Percentiles rank a stretch among this genome's conserved stretches.
These are phyloP conservation scores for Conistra vaccinii DNA, from an alignment of 2,888 invertebrate genomes.

Conservation along the genomic window DNA sequence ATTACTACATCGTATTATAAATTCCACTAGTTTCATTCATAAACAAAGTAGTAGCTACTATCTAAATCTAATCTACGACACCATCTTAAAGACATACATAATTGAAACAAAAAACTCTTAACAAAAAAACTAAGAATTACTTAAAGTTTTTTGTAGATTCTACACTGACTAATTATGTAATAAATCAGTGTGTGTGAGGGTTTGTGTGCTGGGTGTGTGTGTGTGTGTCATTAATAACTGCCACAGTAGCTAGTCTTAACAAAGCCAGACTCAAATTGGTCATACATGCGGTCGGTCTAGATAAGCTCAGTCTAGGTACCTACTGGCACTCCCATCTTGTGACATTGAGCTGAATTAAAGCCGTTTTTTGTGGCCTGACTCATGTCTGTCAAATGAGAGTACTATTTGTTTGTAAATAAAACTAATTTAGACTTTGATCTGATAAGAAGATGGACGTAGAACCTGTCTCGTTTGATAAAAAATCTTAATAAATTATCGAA, in stretches of 20 bases:
- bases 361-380: slow-evolving; percentile 37
- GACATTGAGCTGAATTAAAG: slow-evolving; percentile 56
- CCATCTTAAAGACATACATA: neutral
- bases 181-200: too few species aligned
- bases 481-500: neutral
- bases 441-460: neutral
- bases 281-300: slow-evolving; percentile 27
- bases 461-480: neutral
- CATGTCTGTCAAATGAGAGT: slow-evolving; percentile 3
- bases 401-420: slow-evolving; percentile 52
- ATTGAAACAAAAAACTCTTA: neutral
- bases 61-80: slow-evolving; percentile 8
- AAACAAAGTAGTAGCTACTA: slow-evolving; percentile 14
- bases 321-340: slow-evolving; percentile 36
- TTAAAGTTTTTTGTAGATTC: slow-evolving; percentile 18
- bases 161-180: neutral
- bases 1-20: slow-evolving; percentile 13
- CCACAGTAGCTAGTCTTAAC: slow-evolving; percentile 16
- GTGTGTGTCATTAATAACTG: slow-evolving; percentile 17
- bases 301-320: slow-evolving; percentile 21
- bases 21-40: slow-evolving; percentile 34
- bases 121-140: slow-evolving; percentile 3
- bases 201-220: too few species aligned
- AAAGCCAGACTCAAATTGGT: slow-evolving; percentile 39
- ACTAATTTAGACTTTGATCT: neutral